A percentile compares a stretch with the other conserved stretches of the same genome.
phyloP scores from a whole-genome alignment of 1,140 invertebrate genomes.

The Apis florea region DNA sequence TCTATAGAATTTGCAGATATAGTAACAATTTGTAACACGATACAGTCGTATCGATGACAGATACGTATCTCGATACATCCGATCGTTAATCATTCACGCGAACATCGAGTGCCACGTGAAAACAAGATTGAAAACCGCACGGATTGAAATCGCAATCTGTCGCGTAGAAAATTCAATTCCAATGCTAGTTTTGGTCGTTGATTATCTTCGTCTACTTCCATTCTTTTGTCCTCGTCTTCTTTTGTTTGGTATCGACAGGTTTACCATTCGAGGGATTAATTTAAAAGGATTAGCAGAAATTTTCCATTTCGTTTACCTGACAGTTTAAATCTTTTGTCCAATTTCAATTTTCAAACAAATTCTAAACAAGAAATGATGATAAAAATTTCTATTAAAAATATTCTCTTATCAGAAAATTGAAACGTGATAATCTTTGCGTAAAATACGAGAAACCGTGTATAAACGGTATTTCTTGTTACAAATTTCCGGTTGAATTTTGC shows the following conservation, averaged over 20 bases:
- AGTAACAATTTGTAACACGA: background rate
- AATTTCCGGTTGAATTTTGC: background rate
- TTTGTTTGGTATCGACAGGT: background rate
- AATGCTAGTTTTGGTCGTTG: background rate
- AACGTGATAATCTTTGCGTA: no score
- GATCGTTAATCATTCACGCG: background rate
- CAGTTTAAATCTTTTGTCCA: background rate
- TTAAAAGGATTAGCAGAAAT: background rate
- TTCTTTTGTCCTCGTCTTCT: background rate
- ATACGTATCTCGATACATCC: background rate
- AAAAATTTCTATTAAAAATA: background rate
- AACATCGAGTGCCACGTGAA: background rate
- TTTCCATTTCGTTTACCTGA: background rate
- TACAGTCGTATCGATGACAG: background rate
- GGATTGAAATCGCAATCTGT: background rate
- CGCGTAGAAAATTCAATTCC: background rate
- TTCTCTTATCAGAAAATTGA: no score
- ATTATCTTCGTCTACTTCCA: background rate
- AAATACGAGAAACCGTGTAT: background rate
- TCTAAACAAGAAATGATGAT: background rate
- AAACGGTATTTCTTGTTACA: background rate
- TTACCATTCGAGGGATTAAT: background rate
- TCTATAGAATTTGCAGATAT: background rate
- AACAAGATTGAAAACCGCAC: background rate
- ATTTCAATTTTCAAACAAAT: background rate